phyloP scores from a whole-genome alignment of 1,140 invertebrate species.

The Rhyzopertha dominica region DNA sequence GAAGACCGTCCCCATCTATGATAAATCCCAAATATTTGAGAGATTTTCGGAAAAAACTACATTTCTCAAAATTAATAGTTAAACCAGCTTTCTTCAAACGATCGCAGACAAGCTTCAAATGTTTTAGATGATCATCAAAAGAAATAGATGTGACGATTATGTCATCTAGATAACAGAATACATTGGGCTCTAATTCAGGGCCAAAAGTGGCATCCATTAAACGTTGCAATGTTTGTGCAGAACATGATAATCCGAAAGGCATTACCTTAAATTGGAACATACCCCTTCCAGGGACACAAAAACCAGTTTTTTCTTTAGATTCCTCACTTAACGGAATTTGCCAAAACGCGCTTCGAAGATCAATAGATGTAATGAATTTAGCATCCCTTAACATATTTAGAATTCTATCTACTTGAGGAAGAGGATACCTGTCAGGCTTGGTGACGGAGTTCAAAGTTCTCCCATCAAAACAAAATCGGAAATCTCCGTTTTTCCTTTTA shows the following conservation, averaged over 20 bases:
- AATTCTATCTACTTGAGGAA: slow-evolving; percentile 32
- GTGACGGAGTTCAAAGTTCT: slow-evolving; percentile 41
- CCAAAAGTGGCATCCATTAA: slow-evolving; percentile 41
- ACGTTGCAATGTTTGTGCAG: slow-evolving; percentile 41
- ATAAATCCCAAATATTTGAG: slow-evolving; percentile 41
- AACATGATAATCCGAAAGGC: slow-evolving; percentile 42
- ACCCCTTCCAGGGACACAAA: slow-evolving; percentile 38
- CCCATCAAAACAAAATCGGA: slow-evolving; percentile 40
- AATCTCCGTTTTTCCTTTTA: slow-evolving; percentile 20
- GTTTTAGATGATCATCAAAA: slow-evolving; percentile 40
- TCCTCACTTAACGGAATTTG: slow-evolving; percentile 34
- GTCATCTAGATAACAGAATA: slow-evolving; percentile 40
- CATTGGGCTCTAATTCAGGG: slow-evolving; percentile 31
- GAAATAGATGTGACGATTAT: slow-evolving; percentile 35
- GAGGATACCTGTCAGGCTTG: slow-evolving; percentile 34
- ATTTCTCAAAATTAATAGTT: slow-evolving; percentile 36
- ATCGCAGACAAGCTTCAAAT: slow-evolving; percentile 25
- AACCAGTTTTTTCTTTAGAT: slow-evolving; percentile 40
- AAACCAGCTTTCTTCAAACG: slow-evolving; percentile 22
- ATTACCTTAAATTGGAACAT: slow-evolving; percentile 41
- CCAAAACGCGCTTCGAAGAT: slow-evolving; percentile 41
- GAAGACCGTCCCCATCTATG: slow-evolving; percentile 35
- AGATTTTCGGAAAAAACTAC: slow-evolving; percentile 32
- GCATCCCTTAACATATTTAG: slow-evolving; percentile 33
- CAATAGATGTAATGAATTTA: slow-evolving; percentile 34